Evolutionary conservation across 2,797 vertebrate genomes (phyloP).

Genomic region (Hippopotamyrus pictus): DNA sequence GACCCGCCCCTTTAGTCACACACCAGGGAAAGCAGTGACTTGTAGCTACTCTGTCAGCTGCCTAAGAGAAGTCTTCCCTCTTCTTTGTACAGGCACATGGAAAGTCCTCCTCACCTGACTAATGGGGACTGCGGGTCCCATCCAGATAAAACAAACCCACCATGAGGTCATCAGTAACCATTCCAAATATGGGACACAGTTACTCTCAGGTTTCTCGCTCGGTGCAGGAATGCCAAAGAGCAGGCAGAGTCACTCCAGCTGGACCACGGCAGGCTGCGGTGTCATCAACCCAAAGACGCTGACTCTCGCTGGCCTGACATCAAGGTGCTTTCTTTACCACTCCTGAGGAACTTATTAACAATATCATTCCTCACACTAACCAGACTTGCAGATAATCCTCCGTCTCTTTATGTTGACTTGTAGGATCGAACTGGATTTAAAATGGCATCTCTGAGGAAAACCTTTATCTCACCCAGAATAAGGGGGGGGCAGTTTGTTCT

Average conservation of each 20-base stretch:
- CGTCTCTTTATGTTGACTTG: not conserved
- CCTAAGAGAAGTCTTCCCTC: not conserved
- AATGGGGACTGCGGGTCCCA: not conserved
- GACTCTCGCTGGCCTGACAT: not conserved
- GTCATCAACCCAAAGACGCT: not conserved
- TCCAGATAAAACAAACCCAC: conserved; percentile 4
- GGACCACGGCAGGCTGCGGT: not conserved
- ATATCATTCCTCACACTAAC: not conserved
- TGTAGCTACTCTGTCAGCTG: not conserved
- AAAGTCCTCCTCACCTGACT: not conserved
- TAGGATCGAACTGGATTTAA: not conserved
- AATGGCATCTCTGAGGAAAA: not conserved
- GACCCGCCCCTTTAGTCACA: not conserved
- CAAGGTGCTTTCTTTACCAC: not conserved
- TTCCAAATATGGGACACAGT: not conserved
- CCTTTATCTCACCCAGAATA: not conserved
- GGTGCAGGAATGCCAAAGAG: not conserved
- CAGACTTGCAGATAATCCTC: not conserved
- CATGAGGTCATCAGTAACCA: not conserved
- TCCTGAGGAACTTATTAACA: not conserved
- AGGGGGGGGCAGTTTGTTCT: not conserved
- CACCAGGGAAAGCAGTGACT: not conserved
- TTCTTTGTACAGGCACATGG: not conserved
- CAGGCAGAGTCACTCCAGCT: not conserved
- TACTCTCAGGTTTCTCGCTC: not conserved